Conservation (phyloP, 2,113 vertebrate species). For the Psettodes erumei region DNA sequence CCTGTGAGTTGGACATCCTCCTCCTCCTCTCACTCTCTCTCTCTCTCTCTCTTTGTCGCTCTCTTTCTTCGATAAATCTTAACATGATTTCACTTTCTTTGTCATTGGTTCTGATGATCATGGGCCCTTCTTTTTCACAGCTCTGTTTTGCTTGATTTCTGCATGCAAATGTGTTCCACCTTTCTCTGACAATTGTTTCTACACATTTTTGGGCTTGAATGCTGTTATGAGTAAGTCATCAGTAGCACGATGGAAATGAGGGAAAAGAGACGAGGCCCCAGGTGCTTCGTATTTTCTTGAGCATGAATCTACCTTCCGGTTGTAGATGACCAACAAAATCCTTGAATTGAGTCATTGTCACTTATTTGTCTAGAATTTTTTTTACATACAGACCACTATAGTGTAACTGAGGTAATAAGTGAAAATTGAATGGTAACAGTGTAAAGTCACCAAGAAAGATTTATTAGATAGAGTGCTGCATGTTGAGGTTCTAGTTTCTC, state of each 20-base stretch:
- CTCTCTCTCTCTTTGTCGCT: background rate
- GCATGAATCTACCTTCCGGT: background rate
- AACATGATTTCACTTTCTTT: background rate
- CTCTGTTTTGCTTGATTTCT: background rate
- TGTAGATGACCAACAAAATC: too few species aligned
- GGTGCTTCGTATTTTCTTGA: background rate
- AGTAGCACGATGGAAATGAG: background rate
- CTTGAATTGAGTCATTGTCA: too few species aligned
- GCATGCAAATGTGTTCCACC: background rate
- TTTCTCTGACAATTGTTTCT: background rate
- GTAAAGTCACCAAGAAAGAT: background rate
- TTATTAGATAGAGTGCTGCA: background rate
- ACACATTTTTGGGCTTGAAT: background rate
- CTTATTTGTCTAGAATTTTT: background rate
- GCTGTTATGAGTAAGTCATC: too few species aligned
- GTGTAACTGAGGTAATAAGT: too few species aligned
- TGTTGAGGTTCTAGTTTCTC: background rate
- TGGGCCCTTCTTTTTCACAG: background rate
- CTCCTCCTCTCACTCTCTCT: background rate
- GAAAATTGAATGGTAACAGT: too few species aligned
- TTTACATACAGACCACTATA: background rate
- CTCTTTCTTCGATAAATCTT: background rate
- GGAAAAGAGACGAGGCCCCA: background rate
- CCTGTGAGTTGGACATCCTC: constrained; percentile 75
- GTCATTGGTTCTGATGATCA: background rate